Conservation (phyloP, 2,888 invertebrate species). For the Schizaphis graminum region DNA sequence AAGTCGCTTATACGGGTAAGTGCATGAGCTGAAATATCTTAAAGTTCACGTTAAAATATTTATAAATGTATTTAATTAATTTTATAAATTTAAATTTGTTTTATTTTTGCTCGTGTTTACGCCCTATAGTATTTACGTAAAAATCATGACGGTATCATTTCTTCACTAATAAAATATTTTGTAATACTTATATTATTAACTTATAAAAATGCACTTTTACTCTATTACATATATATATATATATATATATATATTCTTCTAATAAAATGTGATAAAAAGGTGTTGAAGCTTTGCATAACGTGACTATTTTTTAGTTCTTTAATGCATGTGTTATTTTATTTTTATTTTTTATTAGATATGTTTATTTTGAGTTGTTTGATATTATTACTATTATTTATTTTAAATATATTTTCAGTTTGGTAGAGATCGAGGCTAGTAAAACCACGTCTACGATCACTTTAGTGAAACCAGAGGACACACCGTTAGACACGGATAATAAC, state of each 20-base stretch:
- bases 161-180: constrained; percentile 40
- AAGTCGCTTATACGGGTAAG: constrained; percentile 63
- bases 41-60: constrained; percentile 4
- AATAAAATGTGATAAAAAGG: constrained; percentile 15
- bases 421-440: constrained; percentile 52
- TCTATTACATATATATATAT: neutral
- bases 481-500: constrained; percentile 49
- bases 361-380: constrained; percentile 52
- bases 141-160: constrained; percentile 25
- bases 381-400: constrained; percentile 40
- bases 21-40: constrained; percentile 35
- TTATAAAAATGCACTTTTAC: constrained; percentile 33
- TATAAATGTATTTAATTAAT: neutral
- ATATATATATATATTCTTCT: neutral
- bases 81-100: constrained; percentile 7
- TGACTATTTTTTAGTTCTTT: constrained; percentile 17
- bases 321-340: constrained; percentile 50
- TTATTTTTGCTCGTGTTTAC: constrained; percentile 55
- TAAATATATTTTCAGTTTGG: constrained; percentile 53
- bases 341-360: constrained; percentile 32
- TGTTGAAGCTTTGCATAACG: constrained; percentile 59
- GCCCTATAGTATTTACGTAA: constrained; percentile 44
- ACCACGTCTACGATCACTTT: constrained; percentile 53
- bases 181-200: constrained; percentile 21
- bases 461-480: constrained; percentile 42